phyloP scores from a whole-genome alignment of 2,113 vertebrate species.

The Phoenicopterus ruber region DNA sequence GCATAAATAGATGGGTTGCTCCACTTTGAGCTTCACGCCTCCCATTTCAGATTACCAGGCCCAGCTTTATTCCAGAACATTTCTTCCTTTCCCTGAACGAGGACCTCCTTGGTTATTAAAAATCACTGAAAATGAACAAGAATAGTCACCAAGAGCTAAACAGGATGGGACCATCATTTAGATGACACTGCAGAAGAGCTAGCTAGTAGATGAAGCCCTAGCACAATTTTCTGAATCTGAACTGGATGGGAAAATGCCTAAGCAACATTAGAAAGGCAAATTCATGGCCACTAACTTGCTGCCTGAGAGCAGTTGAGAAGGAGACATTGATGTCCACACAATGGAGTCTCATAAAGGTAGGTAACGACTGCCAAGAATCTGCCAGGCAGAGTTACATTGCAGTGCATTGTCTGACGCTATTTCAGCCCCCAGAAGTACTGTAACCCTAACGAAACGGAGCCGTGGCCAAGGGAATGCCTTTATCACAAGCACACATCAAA shows the following conservation, averaged over 20 bases:
- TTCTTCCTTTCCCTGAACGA: not conserved
- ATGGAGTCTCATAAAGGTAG: constrained; percentile 38
- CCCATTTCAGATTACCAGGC: not conserved
- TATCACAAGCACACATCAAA: not conserved
- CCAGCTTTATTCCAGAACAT: not conserved
- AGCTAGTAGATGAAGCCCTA: not conserved
- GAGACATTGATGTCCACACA: constrained; percentile 44
- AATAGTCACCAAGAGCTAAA: not conserved
- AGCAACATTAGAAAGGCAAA: constrained; percentile 45
- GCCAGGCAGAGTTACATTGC: constrained; percentile 23
- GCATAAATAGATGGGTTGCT: not conserved
- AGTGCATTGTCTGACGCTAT: not conserved
- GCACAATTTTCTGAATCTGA: not conserved
- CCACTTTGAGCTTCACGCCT: not conserved
- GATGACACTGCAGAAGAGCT: not conserved
- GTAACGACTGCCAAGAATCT: constrained; percentile 46
- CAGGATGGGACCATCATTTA: not conserved
- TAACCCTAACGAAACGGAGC: not conserved
- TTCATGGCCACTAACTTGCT: constrained; percentile 26
- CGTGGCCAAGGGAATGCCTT: not conserved
- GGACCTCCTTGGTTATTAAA: not conserved
- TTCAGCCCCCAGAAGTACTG: not conserved
- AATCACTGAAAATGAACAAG: not conserved
- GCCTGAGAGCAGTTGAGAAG: constrained; percentile 14
- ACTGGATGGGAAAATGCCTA: constrained; percentile 17